phyloP scores from a whole-genome alignment of 2,113 vertebrate species.

The Ramphastos sulfuratus region DNA sequence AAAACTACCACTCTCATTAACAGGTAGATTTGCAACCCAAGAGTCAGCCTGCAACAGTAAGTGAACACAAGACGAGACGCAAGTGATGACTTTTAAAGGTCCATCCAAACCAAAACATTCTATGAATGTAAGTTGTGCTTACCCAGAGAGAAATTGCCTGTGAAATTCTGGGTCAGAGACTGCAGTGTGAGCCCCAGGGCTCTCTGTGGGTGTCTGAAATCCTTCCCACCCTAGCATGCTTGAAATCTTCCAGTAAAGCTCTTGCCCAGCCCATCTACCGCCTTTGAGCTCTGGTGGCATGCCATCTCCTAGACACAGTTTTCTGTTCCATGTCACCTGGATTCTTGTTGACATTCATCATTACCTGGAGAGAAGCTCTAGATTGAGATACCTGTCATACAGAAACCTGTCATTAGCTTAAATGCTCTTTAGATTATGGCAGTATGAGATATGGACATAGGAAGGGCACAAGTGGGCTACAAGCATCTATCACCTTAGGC shows the following conservation, averaged over 20 bases:
- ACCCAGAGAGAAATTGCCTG: background rate
- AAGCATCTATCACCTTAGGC: background rate
- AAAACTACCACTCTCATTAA: background rate
- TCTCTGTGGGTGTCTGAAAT: background rate
- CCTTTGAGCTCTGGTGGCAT: background rate
- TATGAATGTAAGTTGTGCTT: background rate
- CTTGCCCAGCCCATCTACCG: background rate
- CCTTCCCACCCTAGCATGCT: background rate
- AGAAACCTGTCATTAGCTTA: background rate
- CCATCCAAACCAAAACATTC: background rate
- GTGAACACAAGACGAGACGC: background rate
- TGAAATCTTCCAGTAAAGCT: background rate
- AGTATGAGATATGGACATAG: background rate
- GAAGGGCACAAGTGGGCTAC: background rate
- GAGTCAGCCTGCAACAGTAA: background rate
- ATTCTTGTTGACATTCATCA: background rate
- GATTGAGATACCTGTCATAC: background rate
- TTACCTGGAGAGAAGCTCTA: background rate
- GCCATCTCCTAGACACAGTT: background rate
- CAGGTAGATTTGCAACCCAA: background rate
- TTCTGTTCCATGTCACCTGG: background rate
- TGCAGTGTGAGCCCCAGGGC: accelerated
- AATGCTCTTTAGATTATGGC: background rate
- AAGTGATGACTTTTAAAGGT: background rate
- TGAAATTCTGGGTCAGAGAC: background rate